Evolutionary conservation across 2,113 vertebrate species (phyloP).

Genomic region (Anarrhichthys ocellatus): DNA sequence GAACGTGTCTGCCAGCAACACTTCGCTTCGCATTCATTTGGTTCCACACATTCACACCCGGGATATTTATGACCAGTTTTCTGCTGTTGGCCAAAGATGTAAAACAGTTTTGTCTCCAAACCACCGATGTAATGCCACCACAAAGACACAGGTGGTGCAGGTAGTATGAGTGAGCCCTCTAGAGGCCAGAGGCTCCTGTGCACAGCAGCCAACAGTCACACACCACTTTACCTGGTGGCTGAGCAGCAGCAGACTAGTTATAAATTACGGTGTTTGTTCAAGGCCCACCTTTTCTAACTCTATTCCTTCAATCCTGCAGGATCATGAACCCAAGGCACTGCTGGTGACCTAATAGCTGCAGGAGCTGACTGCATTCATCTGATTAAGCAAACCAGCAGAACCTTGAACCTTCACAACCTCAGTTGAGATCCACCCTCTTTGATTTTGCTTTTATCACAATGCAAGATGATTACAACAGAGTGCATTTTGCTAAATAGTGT

Average conservation of each 20-base stretch:
- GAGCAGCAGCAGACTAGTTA: neutral
- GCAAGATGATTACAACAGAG: neutral
- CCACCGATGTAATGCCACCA: slow-evolving; percentile 22
- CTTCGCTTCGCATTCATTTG: slow-evolving; percentile 28
- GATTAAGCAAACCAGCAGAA: neutral
- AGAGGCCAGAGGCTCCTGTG: slow-evolving; percentile 40
- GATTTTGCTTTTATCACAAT: neutral
- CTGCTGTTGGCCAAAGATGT: slow-evolving; percentile 5
- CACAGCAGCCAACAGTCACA: neutral
- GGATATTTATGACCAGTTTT: slow-evolving; percentile 9
- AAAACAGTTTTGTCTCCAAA: slow-evolving; percentile 24
- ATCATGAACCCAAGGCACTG: neutral
- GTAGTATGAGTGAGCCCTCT: slow-evolving; percentile 66
- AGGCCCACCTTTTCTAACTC: slow-evolving; percentile 1
- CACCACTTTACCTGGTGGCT: neutral
- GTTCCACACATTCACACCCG: slow-evolving; percentile 44
- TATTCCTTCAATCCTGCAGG: neutral
- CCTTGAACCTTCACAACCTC: neutral
- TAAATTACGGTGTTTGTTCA: neutral
- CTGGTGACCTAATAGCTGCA: slow-evolving; percentile 4
- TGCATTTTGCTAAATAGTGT: neutral
- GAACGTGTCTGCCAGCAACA: slow-evolving; percentile 51
- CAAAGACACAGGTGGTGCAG: slow-evolving; percentile 22
- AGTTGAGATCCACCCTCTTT: neutral
- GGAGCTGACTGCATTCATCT: neutral